Conservation (phyloP, 2,888 invertebrate species). For the Lepeophtheirus nordmannii region DNA sequence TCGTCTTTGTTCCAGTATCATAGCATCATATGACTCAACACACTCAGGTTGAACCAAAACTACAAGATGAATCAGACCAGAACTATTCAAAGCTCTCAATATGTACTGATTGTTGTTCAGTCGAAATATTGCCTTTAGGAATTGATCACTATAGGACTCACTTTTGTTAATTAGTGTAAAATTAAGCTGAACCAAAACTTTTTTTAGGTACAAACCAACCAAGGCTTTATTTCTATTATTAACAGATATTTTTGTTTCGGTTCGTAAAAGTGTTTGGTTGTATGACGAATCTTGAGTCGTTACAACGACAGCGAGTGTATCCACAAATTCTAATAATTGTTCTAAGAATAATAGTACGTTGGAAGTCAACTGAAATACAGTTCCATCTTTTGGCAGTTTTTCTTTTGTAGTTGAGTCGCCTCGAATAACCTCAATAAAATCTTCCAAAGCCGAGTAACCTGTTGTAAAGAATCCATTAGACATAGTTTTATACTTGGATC, state of each 20-base stretch:
- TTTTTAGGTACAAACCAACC: conserved; percentile 48
- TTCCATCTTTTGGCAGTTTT: conserved; percentile 81
- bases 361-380: conserved; percentile 78
- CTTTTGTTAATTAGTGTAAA: conserved; percentile 75
- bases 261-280: conserved; percentile 19
- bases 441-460: conserved; percentile 41
- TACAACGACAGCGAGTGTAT: conserved; percentile 54
- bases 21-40: conserved; percentile 58
- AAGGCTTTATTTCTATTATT: conserved; percentile 46
- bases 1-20: conserved; percentile 67
- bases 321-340: conserved; percentile 48
- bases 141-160: conserved; percentile 72
- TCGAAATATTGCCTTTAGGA: conserved; percentile 46
- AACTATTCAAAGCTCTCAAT: conserved; percentile 73
- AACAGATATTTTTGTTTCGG: conserved; percentile 12
- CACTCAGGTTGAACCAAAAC: conserved; percentile 31
- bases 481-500: conserved; percentile 20
- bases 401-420: conserved; percentile 50
- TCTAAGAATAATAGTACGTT: conserved; percentile 31
- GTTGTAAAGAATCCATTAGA: conserved; percentile 16
- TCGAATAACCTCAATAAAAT: conserved; percentile 74
- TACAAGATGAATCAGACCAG: conserved; percentile 63
- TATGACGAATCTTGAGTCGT: conserved; percentile 38
- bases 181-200: conserved; percentile 69
- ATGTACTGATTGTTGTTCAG: conserved; percentile 89